Evolutionary conservation across 2,113 vertebrate species (phyloP).

Genomic region (Scytalopus superciliaris): DNA sequence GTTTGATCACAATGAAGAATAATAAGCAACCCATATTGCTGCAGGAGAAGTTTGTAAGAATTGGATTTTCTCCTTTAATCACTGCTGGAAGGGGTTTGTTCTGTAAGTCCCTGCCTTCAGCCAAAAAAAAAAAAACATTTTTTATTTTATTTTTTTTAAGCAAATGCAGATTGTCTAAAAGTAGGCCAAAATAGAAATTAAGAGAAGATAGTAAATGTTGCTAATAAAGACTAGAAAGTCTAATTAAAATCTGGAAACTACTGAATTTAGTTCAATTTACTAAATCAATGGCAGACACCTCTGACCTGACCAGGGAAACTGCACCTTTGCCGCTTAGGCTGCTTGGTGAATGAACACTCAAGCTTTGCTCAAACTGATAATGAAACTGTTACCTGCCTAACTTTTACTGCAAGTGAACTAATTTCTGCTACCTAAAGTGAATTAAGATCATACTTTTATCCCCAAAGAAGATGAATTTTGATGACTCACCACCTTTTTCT

Average conservation of each 20-base stretch:
- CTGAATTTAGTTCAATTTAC: background rate
- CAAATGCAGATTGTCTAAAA: background rate
- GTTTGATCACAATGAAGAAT: background rate
- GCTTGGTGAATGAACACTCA: background rate
- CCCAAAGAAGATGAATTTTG: background rate
- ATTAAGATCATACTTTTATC: background rate
- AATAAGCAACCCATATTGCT: background rate
- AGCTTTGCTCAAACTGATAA: background rate
- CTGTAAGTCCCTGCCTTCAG: background rate
- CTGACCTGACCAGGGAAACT: background rate
- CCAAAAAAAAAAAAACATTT: background rate
- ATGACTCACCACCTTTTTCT: background rate
- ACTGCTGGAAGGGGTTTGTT: background rate
- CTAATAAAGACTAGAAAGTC: background rate
- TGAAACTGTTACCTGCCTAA: background rate
- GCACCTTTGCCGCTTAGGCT: background rate
- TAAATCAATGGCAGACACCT: background rate
- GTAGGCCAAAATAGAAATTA: background rate
- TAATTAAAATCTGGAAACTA: background rate
- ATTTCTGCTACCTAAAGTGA: background rate
- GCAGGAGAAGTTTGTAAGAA: background rate
- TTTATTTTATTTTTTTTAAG: background rate
- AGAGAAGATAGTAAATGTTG: background rate
- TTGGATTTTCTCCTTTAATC: background rate
- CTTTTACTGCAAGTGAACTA: background rate